These are phyloP conservation scores for Spicauda simplicius DNA, from an alignment of 2,888 invertebrate species.

Conservation along the genomic window DNA sequence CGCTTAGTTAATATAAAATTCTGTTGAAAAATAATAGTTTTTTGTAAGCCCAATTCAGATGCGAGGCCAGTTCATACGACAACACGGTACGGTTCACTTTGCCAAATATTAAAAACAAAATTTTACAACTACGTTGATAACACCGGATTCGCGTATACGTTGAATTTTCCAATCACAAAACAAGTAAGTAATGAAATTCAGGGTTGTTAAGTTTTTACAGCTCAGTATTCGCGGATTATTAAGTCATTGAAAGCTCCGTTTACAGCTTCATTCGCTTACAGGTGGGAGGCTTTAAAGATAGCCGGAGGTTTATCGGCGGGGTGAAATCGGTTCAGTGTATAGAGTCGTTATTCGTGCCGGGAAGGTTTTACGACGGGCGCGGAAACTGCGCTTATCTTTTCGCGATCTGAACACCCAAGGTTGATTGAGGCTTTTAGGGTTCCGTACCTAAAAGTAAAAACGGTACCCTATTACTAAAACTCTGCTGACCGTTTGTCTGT, in stretches of 20 bases:
- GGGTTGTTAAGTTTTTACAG: neutral
- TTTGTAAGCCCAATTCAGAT: no score
- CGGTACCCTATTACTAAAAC: no score
- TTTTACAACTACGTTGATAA: neutral
- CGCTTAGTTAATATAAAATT: no score
- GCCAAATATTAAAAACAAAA: no score
- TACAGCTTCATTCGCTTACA: conserved; percentile 15
- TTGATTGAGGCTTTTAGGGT: neutral
- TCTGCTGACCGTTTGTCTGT: no score
- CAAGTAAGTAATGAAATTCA: neutral
- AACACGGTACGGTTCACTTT: no score
- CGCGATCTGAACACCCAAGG: neutral
- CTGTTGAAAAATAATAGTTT: no score
- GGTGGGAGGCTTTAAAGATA: conserved; percentile 19
- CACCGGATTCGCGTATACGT: neutral
- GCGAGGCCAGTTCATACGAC: no score
- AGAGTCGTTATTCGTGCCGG: conserved; percentile 20
- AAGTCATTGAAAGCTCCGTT: conserved; percentile 6
- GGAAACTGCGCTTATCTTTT: conserved; percentile 1
- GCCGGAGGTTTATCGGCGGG: conserved; percentile 18
- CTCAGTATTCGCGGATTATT: conserved; percentile 1
- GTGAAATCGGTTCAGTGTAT: conserved; percentile 16
- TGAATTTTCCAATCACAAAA: neutral
- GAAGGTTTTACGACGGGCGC: conserved; percentile 16
- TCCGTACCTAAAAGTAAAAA: no score